These are phyloP conservation scores for Drosophila melanogaster DNA, from an alignment of 1,140 invertebrate genomes.

Conservation along the genomic window DNA sequence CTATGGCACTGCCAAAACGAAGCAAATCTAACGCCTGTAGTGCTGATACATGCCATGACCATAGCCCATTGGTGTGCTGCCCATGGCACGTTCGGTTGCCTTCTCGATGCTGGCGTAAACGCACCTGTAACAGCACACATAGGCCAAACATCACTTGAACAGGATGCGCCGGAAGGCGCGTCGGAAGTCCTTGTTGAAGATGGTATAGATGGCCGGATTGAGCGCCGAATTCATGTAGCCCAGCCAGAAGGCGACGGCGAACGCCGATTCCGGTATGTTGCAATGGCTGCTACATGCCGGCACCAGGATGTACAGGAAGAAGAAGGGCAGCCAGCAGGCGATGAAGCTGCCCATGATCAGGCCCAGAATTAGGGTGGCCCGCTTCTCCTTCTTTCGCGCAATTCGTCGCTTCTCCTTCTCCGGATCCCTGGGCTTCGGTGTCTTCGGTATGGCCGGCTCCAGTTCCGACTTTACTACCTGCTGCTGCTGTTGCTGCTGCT, in stretches of 20 bases:
- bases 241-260: constrained; percentile 98
- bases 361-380: constrained; percentile 98
- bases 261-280: constrained; percentile 92
- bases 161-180: constrained; percentile 97
- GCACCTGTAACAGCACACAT: constrained; percentile 90
- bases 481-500: constrained; percentile 54
- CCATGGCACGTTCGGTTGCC: constrained; percentile 85
- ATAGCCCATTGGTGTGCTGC: constrained; percentile 84
- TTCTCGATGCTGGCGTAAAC: constrained; percentile 85
- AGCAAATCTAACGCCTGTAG: constrained; percentile 84
- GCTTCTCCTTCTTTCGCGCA: constrained; percentile 97
- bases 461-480: constrained; percentile 85
- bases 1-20: constrained; percentile 28
- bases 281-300: constrained; percentile 90
- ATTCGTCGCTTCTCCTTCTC: constrained; percentile 96
- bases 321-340: constrained; percentile 99
- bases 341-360: constrained; percentile 99
- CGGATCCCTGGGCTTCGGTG: constrained; percentile 92
- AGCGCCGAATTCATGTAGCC: constrained; percentile 99
- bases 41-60: constrained; percentile 83
- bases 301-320: constrained; percentile 96
- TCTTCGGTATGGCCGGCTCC: constrained; percentile 87
- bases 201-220: constrained; percentile 99
- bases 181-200: constrained; percentile 99
- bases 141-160: constrained; percentile 95